Base-by-base conservation (phyloP, 2,888 invertebrate genomes). In the Mayetiola destructor region DNA sequence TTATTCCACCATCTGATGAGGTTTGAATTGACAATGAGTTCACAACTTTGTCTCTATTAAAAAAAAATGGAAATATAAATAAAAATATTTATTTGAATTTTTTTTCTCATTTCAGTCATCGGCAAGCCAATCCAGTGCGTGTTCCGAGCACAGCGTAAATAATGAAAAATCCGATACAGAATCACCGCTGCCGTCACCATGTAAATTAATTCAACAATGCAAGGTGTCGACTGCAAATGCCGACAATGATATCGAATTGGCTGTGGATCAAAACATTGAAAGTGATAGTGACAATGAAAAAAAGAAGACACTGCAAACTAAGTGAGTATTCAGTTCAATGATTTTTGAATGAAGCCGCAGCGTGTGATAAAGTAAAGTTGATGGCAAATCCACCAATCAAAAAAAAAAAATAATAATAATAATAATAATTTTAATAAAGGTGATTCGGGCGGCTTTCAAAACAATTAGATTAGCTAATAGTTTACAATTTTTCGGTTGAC, bases 141-240 rank as follows among this genome's bases (percentile, higher is more conserved):
- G n/a, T 12, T 12, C 5, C 23, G 27, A 48, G n/a, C n/a, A n/a
- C n/a, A n/a, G n/a, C n/a, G n/a, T n/a, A n/a, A n/a, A n/a, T n/a
- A n/a, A n/a, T n/a, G 48, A 48, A n/a, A n/a, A 27, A 2, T 2
- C 48, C 14, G 2, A 23, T 23, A 14, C 48, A 9, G 48, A 48
- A 48, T 48, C 48, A 27, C 48, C 48, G 16, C 48, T 48, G 16
- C 48, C 48, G 16, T 48, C 48, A 9, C 48, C 48, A 48, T 27
- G 6, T 2, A 48, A 48, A 27, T 12, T 48, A 12, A 27, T 48
- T 48, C 48, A 48, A 48, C 27, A 48, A 9, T 48, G 48, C 9
- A 48, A 48, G 14, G 48, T 27, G 2, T 23, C 48, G 16, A 27
- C 16, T 16, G 27, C 48, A 4, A 48, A 48, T 14, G 48, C 48